A percentile compares a stretch with the other conserved stretches of the same genome.
Evolutionary conservation across 2,888 invertebrate species (phyloP).

Genomic region (Pantelozetes paolii): DNA sequence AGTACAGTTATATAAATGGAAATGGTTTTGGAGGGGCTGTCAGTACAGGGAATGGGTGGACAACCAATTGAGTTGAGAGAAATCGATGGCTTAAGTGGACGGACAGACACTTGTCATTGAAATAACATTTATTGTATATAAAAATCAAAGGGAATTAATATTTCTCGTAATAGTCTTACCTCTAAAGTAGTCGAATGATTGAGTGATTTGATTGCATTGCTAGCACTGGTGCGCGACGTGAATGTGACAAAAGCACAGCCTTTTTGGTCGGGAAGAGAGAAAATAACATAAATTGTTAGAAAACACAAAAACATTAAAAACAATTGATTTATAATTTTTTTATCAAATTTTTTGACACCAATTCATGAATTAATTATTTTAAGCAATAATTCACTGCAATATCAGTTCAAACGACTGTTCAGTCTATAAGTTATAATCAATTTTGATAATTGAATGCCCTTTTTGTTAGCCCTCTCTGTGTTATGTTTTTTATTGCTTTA

Average conservation of each 20-base stretch:
- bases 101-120: background rate
- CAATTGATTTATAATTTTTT: background rate
- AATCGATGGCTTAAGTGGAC: background rate
- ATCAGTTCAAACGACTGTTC: no score
- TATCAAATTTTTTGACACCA: no score
- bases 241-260: constrained; percentile 99
- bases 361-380: constrained; percentile 2
- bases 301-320: constrained; percentile 1
- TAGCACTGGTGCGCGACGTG: constrained; percentile 92
- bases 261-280: constrained; percentile 47
- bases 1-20: constrained; percentile 25
- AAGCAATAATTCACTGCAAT: no score
- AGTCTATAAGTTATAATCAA: no score
- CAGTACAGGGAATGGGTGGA: constrained; percentile 6
- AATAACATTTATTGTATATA: background rate
- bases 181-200: constrained; percentile 99
- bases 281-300: background rate
- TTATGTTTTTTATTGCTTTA: no score
- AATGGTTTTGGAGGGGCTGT: constrained; percentile 14
- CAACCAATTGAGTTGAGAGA: background rate
- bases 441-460: no score
- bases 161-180: constrained; percentile 55
- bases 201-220: constrained; percentile 93
- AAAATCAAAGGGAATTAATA: constrained; percentile 7
- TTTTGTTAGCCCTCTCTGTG: no score